Evolutionary conservation across 2,888 invertebrate genomes (phyloP).

Genomic region (Omphaloscelis lunosa): DNA sequence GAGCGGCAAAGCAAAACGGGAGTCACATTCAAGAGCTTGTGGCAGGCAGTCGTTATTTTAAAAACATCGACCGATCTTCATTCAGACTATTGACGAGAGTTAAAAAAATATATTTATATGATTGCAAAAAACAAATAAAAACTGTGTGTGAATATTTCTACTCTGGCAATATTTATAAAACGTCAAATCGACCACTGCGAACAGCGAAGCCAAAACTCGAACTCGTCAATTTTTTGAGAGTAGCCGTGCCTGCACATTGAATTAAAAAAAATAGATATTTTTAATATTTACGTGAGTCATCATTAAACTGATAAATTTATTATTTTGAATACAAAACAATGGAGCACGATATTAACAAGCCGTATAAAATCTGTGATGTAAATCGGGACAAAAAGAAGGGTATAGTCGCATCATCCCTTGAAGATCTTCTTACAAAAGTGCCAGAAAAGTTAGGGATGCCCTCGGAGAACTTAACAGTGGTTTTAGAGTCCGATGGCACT

Average conservation of each 20-base stretch:
- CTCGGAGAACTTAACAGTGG: conserved; percentile 93
- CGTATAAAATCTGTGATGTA: conserved; percentile 95
- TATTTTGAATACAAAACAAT: conserved; percentile 74
- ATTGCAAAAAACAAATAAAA: conserved; percentile 11
- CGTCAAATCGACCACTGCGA: conserved; percentile 64
- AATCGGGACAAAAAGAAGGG: conserved; percentile 95
- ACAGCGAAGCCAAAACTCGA: conserved; percentile 22
- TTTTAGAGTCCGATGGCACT: conserved; percentile 97
- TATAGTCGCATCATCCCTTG: conserved; percentile 94
- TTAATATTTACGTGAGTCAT: conserved; percentile 12
- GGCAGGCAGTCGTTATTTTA: conserved; percentile 72
- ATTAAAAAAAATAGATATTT: conserved; percentile 9
- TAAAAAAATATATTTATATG: background rate
- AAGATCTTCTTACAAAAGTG: conserved; percentile 94
- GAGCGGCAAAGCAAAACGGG: conserved; percentile 60
- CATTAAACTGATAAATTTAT: conserved; percentile 7
- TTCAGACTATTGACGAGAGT: conserved; percentile 4
- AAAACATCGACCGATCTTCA: conserved; percentile 22
- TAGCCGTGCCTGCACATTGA: conserved; percentile 26
- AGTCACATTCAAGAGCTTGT: conserved; percentile 76
- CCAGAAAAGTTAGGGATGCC: conserved; percentile 93
- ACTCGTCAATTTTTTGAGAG: conserved; percentile 30
- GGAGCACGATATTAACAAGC: conserved; percentile 92
- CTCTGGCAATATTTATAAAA: conserved; percentile 65
- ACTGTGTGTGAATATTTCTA: conserved; percentile 48